Evolutionary conservation across 1,140 invertebrate genomes (phyloP).

Genomic region (Brachionus rotundiformis): DNA sequence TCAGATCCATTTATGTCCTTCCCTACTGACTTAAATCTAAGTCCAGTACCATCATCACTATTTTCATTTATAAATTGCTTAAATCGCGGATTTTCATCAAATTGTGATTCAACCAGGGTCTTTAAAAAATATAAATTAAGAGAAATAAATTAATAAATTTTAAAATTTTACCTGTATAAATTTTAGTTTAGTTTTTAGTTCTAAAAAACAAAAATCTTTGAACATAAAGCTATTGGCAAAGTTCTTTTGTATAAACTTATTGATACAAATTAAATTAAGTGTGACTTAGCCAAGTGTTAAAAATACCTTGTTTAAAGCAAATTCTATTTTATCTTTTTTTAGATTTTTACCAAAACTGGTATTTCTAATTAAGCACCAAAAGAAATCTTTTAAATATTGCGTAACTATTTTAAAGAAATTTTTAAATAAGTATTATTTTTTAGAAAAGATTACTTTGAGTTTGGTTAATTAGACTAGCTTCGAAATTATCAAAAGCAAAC

Average conservation of each 20-base stretch:
- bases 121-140: neutral
- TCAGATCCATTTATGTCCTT: neutral
- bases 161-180: neutral
- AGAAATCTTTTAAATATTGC: slow-evolving; percentile 5
- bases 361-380: slow-evolving; percentile 4
- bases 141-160: neutral
- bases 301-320: neutral
- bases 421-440: neutral
- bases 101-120: slow-evolving; percentile 24
- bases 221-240: neutral
- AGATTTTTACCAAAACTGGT: slow-evolving; percentile 24
- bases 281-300: neutral
- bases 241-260: neutral
- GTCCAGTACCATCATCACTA: neutral
- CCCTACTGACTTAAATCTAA: neutral
- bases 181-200: neutral
- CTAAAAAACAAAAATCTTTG: slow-evolving; percentile 9
- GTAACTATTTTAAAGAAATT: neutral
- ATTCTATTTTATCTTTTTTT: slow-evolving; percentile 31
- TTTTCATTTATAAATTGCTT: neutral
- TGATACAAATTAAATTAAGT: neutral
- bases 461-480: neutral
- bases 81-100: slow-evolving; percentile 41
- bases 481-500: slow-evolving; percentile 18
- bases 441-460: neutral